A percentile compares a stretch with the other conserved stretches of the same genome.
These are phyloP conservation scores for Melanocharis versteri DNA, from an alignment of 2,113 vertebrate species.

Conservation along the genomic window DNA sequence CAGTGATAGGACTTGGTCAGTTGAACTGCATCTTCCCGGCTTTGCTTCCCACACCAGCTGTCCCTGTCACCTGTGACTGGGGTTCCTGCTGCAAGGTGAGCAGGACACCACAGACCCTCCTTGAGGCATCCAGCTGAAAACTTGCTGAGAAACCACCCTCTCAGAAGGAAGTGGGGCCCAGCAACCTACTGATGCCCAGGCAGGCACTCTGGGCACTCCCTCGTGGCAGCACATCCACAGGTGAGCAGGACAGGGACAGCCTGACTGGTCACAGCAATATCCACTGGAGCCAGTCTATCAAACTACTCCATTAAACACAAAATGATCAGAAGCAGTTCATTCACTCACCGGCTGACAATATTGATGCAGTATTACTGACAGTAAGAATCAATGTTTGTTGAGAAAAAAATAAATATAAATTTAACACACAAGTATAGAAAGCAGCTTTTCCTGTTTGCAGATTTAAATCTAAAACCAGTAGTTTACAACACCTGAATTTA, in stretches of 20 bases:
- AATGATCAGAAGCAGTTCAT: not conserved
- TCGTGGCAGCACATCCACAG: not conserved
- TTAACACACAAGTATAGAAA: not conserved
- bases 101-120: not conserved
- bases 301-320: not conserved
- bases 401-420: not conserved
- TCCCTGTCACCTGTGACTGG: not conserved
- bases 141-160: not conserved
- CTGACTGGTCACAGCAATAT: not conserved
- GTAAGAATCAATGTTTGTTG: not conserved
- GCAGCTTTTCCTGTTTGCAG: not conserved
- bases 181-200: not conserved
- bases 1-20: not conserved
- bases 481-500: not conserved
- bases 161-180: not conserved
- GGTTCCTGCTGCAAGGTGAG: not conserved
- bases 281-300: not conserved
- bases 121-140: not conserved
- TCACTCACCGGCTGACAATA: not conserved
- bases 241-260: not conserved
- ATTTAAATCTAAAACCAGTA: not conserved
- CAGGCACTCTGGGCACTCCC: too few species aligned
- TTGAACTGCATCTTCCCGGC: not conserved
- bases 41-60: not conserved
- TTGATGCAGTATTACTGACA: not conserved